Conservation (phyloP, 2,888 invertebrate species). For the Heteromurus nitidus region DNA sequence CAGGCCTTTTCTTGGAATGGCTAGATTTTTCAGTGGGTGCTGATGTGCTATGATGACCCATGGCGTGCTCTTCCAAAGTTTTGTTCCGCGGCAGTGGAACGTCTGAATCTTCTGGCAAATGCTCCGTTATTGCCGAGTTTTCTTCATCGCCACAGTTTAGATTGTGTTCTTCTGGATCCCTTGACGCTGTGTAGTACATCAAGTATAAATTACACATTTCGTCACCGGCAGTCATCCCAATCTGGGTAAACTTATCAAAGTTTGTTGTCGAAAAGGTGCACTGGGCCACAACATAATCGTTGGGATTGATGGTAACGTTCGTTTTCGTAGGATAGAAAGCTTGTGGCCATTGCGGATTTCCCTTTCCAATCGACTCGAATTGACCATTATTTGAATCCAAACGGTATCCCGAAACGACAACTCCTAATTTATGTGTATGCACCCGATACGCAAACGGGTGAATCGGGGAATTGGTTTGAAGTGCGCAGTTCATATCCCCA, state of each 20-base stretch:
- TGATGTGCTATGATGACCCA: constrained; percentile 42
- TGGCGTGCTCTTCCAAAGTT: constrained; percentile 76
- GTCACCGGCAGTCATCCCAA: constrained; percentile 76
- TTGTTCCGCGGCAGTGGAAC: constrained; percentile 77
- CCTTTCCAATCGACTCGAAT: constrained; percentile 76
- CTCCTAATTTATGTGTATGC: constrained; percentile 78
- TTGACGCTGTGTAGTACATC: constrained; percentile 77
- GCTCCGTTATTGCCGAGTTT: constrained; percentile 72
- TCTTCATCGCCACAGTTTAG: constrained; percentile 72
- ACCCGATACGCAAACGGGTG: constrained; percentile 79
- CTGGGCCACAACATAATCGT: constrained; percentile 77
- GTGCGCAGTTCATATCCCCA: constrained; percentile 77
- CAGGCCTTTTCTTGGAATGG: constrained; percentile 73
- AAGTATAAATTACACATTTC: constrained; percentile 79
- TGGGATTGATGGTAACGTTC: constrained; percentile 75
- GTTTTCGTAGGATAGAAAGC: constrained; percentile 78
- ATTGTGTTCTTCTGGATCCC: constrained; percentile 71
- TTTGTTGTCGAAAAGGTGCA: constrained; percentile 78
- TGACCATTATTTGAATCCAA: constrained; percentile 73
- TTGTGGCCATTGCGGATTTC: constrained; percentile 80
- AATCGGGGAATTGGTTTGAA: constrained; percentile 75
- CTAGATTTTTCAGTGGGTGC: constrained; percentile 43
- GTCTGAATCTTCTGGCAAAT: constrained; percentile 76
- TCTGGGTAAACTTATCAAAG: constrained; percentile 73
- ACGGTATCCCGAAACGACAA: constrained; percentile 76